Base-by-base conservation (phyloP, 2,113 vertebrate genomes). In the Tenebrosternarchus preto region DNA sequence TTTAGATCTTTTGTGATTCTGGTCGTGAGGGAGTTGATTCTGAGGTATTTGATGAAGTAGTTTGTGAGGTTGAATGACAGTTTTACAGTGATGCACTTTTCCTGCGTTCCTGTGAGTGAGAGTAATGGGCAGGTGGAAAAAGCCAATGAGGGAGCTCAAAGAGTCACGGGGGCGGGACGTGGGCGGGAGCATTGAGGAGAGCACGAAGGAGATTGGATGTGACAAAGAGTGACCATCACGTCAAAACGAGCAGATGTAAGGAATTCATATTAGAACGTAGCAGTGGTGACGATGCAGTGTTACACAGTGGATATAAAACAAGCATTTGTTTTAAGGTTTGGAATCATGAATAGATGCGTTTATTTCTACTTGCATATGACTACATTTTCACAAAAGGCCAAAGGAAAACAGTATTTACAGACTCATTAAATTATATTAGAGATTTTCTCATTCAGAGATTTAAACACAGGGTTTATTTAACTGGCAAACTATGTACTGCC, bases 401-500 rank as follows among this genome's bases (percentile, higher is more conserved):
- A 64, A 22, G 83, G 77, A 27, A 83, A 80, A 85, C 74, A 61
- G 68, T 77, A 83, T 82, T 82, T 73, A 74, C 78, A 76, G 36
- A 71, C 57, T 33, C 67, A 39, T 64, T 82, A 77, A 70, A 75
- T 81, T 75, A 71, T 63, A 72, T 77, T 59, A 63, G 43, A 70
- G 68, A 71, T 56, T 72, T 73, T 81, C 80, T 85, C 77, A 74
- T 66, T 79, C 73, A 69, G 33, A 36, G 33, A 36, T 36, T 36
- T 36, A 36, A 76, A 78, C 24, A 43, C 25, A 85, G 76, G 84
- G 43, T 73, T 79, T 86, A 79, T 74, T 46, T 70, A 84, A 69
- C 39, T 73, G 25, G 8, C 33, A 39, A 74, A 75, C 56, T 89
- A 87, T 88, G 85, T 86, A 91, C 83, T 85, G 86, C 88, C 87